Percentiles rank a stretch among this genome's conserved stretches.
phyloP scores from a whole-genome alignment of 2,113 vertebrate genomes.

The Phalacrocorax brasilianus region DNA sequence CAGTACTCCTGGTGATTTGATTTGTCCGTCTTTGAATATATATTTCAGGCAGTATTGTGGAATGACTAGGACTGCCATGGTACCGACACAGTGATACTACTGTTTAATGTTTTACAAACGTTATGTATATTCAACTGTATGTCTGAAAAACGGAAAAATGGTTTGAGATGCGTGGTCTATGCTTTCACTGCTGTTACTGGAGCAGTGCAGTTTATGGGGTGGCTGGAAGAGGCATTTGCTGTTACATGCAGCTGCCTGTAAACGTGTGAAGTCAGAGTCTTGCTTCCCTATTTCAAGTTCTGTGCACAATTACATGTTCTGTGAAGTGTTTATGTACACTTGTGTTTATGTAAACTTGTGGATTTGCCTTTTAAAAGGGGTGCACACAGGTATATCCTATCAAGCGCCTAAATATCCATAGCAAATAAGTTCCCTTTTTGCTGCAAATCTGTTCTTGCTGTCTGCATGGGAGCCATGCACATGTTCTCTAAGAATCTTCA shows the following conservation, averaged over 20 bases:
- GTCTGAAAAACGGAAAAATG: not conserved
- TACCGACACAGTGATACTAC: not conserved
- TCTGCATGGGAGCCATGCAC: not conserved
- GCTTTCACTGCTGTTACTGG: not conserved
- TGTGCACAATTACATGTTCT: not conserved
- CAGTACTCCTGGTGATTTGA: not conserved
- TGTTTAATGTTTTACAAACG: not conserved
- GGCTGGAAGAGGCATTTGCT: not conserved
- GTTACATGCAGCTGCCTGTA: not conserved
- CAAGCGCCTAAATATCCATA: not conserved
- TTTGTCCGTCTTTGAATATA: not conserved
- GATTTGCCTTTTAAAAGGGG: not conserved
- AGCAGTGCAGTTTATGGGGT: not conserved
- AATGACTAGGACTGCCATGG: not conserved
- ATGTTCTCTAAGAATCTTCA: not conserved
- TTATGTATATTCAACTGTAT: fast-evolving
- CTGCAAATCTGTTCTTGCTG: not conserved
- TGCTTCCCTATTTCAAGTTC: not conserved
- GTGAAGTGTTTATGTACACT: not conserved
- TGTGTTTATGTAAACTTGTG: not conserved
- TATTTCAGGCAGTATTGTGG: not conserved
- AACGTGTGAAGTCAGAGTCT: not conserved
- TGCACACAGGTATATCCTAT: not conserved
- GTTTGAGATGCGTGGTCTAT: not conserved
- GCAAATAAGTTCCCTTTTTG: not conserved